Conservation (phyloP, 2,888 invertebrate species). For the Hirudinaria manillensis region DNA sequence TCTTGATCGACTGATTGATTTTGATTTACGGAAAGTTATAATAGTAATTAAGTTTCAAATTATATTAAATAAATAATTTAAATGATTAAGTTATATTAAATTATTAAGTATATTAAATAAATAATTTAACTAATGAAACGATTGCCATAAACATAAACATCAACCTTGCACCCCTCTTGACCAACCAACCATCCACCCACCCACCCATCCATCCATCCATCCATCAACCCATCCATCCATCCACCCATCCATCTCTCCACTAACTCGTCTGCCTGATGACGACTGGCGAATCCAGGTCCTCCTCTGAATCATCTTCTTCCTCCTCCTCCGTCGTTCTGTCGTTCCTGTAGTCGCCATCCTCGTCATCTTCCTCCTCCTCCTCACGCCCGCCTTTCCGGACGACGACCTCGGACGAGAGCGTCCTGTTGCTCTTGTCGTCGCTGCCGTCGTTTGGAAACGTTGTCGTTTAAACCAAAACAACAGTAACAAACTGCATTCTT, state of each 20-base stretch:
- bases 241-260: neutral
- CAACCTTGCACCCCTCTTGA: neutral
- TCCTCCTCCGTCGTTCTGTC: conserved; percentile 2
- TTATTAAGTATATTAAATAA: too few species aligned
- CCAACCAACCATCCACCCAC: neutral
- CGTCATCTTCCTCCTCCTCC: neutral
- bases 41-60: too few species aligned
- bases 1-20: neutral
- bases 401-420: neutral
- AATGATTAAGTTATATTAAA: too few species aligned
- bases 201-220: neutral
- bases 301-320: neutral
- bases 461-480: too few species aligned
- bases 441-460: neutral
- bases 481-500: too few species aligned
- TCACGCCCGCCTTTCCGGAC: neutral
- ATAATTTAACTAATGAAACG: too few species aligned
- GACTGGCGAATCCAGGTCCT: conserved; percentile 5
- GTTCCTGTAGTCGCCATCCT: neutral
- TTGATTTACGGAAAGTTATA: neutral
- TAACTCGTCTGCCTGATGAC: conserved; percentile 5
- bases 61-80: too few species aligned
- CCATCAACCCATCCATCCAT: neutral
- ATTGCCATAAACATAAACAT: too few species aligned
- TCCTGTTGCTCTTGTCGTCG: neutral